Base-by-base conservation (phyloP, 1,140 invertebrate species). In the Drosophila eugracilis region DNA sequence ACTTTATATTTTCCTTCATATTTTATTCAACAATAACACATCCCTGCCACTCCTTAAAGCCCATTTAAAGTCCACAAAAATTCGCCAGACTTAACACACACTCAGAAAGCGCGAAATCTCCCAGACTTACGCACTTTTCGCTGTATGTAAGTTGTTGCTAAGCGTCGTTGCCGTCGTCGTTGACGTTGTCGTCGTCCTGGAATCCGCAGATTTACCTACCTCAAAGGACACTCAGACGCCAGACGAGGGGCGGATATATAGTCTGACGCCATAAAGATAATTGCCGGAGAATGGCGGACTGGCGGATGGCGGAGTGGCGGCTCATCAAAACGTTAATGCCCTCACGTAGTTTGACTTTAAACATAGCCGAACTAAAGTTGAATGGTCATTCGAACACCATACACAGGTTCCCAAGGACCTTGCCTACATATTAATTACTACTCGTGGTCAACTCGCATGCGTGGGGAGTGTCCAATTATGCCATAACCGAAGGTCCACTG, bases 261-360 rank as follows among this genome's bases (percentile, higher is more conserved):
- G 45, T 21, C 28, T 19, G 62, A 67, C 36, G 36, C 45, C 63
- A 52, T 67, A 66, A 67, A 26, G 65, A 28, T 69, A 69, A 69
- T 69, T 67, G 65, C 22, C 24, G 26, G 15, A 5, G 26, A 37
- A 22, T 22, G 37, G 36, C n/a, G 47, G 28, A 10, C 22, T 22
- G 26, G 15, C 7, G 26, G 47, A 22, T 22, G 37, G 36, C n/a
- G 47, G 28, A 10, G 28, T 7, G 26, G 1, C 26, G 5, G 12
- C 60, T 28, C 65, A 41, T 41, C 65, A 41, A n/a, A 32, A 12
- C 26, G 26, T 65, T 50, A 66, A 66, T 21, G 47, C 36, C 44
- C 19, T 14, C 58, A 49, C 58, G n/a, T 65, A 65, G 42, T 66
- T 65, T 42, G 14, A 34, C 32, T 53, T 66, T 52, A 67, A 66